phyloP scores from a whole-genome alignment of 2,113 vertebrate species.

The Geococcyx californianus region DNA sequence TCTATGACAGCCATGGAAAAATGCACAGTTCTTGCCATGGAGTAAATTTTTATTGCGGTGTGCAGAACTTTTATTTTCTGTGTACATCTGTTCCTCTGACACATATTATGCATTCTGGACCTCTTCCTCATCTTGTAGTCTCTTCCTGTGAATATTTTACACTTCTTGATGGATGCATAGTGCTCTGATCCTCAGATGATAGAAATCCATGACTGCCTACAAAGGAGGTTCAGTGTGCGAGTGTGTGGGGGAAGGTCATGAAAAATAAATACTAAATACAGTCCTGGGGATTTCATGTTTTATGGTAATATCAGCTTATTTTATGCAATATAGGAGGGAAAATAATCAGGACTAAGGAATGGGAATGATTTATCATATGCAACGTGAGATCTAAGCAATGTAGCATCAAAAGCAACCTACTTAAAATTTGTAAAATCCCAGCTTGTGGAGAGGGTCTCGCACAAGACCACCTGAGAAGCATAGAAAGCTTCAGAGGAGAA shows the following conservation, averaged over 20 bases:
- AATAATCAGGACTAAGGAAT: slow-evolving; percentile 2
- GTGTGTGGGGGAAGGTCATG: background rate
- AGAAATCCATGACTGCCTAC: slow-evolving; percentile 18
- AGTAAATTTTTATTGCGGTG: slow-evolving; percentile 56
- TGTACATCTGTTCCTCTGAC: slow-evolving; percentile 30
- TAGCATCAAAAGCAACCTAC: background rate
- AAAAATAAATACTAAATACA: slow-evolving; percentile 35
- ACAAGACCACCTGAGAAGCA: background rate
- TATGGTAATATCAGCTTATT: slow-evolving; percentile 34
- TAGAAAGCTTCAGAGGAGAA: background rate
- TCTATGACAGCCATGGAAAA: slow-evolving; percentile 70
- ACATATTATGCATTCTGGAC: slow-evolving; percentile 18
- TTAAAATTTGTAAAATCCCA: background rate
- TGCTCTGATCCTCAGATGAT: slow-evolving; percentile 36
- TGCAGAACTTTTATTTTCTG: slow-evolving; percentile 68
- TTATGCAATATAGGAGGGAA: background rate
- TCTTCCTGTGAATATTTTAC: slow-evolving; percentile 47
- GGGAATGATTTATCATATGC: background rate
- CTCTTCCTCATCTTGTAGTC: slow-evolving; percentile 28
- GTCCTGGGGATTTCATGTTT: slow-evolving; percentile 29
- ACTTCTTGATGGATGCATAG: slow-evolving; percentile 2
- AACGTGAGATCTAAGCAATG: background rate
- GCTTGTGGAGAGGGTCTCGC: background rate
- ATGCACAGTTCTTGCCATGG: slow-evolving; percentile 27
- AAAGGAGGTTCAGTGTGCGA: background rate